Evolutionary conservation across 2,888 invertebrate genomes (phyloP).

Genomic region (Callimorpha dominula): DNA sequence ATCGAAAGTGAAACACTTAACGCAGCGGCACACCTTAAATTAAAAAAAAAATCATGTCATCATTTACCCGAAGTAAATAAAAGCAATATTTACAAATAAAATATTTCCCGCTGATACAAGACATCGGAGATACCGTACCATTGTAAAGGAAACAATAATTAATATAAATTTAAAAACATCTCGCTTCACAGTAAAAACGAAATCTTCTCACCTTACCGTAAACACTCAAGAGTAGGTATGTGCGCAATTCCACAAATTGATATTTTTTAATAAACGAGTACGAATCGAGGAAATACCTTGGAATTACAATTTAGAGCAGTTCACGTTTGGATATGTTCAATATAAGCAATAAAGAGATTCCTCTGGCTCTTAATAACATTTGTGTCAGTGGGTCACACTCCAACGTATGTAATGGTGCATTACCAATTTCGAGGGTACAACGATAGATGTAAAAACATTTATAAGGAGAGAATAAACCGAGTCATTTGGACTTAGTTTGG

Average conservation of each 20-base stretch:
- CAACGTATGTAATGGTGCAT: conserved; percentile 49
- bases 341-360: conserved; percentile 64
- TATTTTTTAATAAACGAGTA: conserved; percentile 38
- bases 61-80: too few species aligned
- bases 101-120: too few species aligned
- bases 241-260: conserved; percentile 31
- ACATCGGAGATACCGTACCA: too few species aligned
- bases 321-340: conserved; percentile 44
- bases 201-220: neutral
- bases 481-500: neutral
- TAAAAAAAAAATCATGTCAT: too few species aligned
- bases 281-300: conserved; percentile 30
- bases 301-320: conserved; percentile 45
- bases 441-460: neutral
- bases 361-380: conserved; percentile 48
- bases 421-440: conserved; percentile 27
- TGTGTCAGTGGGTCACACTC: conserved; percentile 68
- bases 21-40: too few species aligned
- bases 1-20: too few species aligned
- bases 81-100: neutral
- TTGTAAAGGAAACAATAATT: too few species aligned
- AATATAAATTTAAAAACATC: too few species aligned
- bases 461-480: neutral
- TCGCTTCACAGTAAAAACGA: neutral
- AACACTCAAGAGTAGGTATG: neutral